Conservation (phyloP, 2,797 vertebrate species). For the Florisuga fusca region DNA sequence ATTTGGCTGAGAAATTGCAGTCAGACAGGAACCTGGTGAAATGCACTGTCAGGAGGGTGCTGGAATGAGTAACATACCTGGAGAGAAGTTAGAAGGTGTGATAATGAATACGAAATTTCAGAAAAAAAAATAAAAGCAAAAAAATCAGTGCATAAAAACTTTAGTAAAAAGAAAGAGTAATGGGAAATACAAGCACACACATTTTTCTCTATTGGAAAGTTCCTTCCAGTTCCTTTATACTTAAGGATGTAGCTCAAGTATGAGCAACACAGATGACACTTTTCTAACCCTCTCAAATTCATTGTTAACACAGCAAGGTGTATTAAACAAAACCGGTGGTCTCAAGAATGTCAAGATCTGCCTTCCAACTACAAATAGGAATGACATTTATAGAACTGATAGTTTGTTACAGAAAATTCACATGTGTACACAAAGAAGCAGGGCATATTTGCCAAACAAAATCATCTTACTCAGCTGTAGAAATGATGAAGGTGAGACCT, state of each 20-base stretch:
- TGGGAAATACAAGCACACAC: background rate
- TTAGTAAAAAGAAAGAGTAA: background rate
- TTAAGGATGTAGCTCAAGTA: background rate
- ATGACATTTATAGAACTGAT: background rate
- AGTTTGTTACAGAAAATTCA: background rate
- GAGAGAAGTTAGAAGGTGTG: background rate
- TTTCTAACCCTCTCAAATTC: background rate
- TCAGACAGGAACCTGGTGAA: background rate
- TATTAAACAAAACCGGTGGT: background rate
- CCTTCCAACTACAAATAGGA: background rate
- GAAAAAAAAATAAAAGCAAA: background rate
- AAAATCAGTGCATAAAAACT: background rate
- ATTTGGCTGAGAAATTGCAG: background rate
- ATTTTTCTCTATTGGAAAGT: background rate
- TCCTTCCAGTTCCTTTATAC: background rate
- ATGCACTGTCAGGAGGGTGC: background rate
- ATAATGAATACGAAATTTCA: background rate
- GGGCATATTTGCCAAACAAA: background rate
- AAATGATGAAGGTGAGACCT: background rate
- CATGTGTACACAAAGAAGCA: background rate
- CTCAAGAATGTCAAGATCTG: background rate
- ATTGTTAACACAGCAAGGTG: background rate
- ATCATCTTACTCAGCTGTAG: background rate
- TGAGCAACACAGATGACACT: background rate
- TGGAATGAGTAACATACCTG: background rate